Evolutionary conservation across 2,888 invertebrate genomes (phyloP), one percentile per base, ranked within the genome.

Genomic region (Lymantria monacha): DNA sequence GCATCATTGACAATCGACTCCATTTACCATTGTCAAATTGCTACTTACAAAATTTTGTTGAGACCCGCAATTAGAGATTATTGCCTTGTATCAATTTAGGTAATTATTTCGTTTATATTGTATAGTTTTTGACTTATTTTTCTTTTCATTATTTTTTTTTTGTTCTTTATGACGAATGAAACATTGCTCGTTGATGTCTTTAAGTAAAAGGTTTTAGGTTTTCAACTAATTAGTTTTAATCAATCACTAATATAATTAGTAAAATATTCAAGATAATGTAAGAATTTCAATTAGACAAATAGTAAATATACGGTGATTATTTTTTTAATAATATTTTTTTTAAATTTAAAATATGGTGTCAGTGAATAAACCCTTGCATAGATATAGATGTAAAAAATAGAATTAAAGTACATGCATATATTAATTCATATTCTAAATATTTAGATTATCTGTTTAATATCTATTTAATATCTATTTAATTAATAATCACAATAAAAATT

Each of bases 21-120:
- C 69, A 74, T 71, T 76, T 72, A 48, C 71, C 72, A 76, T 77
- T 78, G 70, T 67, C 66, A 72, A 80, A 82, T 78, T 79, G 69
- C 70, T 73, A 71, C 69, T 78, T 74, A 70, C 62, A 50, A 63
- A 69, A 62, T 69, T 68, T 67, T 73, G 63, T 69, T 65, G 67
- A 50, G 30, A 49, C 50, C 57, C 55, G 49, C 69, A 79, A 81
- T 79, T 76, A 73, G 60, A 60, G 60, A 54, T 63, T 62, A 55
- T 72, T 69, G 63, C 53, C 61, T 69, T 59, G 55, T 67, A 68
- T 64, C 56, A 61, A 61, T 64, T 63, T 46, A 51, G 55, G 46
- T 67, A 69, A 69, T 71, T 56, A 57, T 57, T 59, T 58, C 51
- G 55, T 61, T 57, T 67, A 61, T 58, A 60, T 58, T 57, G 51